Percentiles rank a stretch among this genome's conserved stretches.
Evolutionary conservation across 2,888 invertebrate genomes (phyloP).

Genomic region (Acronicta alni): DNA sequence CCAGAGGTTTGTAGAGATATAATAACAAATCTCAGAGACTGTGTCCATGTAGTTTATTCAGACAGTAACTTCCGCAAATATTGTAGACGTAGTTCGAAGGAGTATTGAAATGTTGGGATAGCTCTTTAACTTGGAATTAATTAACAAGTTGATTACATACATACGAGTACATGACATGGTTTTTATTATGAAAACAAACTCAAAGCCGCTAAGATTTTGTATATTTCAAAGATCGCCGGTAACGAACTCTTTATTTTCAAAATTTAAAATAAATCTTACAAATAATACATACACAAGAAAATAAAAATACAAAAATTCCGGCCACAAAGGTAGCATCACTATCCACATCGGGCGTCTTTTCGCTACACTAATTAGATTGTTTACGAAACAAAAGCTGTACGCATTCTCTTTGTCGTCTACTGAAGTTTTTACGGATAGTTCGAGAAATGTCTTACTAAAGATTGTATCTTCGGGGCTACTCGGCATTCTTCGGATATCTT

Average conservation of each 20-base stretch:
- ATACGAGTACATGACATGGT: too few relatives aligned
- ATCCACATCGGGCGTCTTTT: slow-evolving; percentile 55
- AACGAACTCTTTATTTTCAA: background rate
- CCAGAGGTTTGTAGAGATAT: background rate
- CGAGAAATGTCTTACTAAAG: slow-evolving; percentile 46
- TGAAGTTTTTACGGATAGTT: slow-evolving; percentile 64
- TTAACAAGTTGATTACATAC: too few relatives aligned
- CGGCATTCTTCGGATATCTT: slow-evolving; percentile 50
- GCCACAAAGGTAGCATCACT: slow-evolving; percentile 17
- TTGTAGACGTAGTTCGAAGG: too few relatives aligned
- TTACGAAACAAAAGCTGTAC: slow-evolving; percentile 69
- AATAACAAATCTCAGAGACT: background rate
- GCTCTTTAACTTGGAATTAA: too few relatives aligned
- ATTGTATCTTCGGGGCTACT: slow-evolving; percentile 50
- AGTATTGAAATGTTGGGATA: too few relatives aligned
- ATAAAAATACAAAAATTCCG: slow-evolving; percentile 1
- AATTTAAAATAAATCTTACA: too few relatives aligned
- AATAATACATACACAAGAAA: background rate
- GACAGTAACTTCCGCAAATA: too few relatives aligned
- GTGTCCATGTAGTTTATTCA: too few relatives aligned
- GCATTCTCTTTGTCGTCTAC: slow-evolving; percentile 63
- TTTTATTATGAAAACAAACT: too few relatives aligned
- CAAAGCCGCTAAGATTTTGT: too few relatives aligned
- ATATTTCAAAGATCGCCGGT: background rate
- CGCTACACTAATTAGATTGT: slow-evolving; percentile 73